Evolutionary conservation across 2,113 vertebrate genomes (phyloP).

Genomic region (Oceanites oceanicus): DNA sequence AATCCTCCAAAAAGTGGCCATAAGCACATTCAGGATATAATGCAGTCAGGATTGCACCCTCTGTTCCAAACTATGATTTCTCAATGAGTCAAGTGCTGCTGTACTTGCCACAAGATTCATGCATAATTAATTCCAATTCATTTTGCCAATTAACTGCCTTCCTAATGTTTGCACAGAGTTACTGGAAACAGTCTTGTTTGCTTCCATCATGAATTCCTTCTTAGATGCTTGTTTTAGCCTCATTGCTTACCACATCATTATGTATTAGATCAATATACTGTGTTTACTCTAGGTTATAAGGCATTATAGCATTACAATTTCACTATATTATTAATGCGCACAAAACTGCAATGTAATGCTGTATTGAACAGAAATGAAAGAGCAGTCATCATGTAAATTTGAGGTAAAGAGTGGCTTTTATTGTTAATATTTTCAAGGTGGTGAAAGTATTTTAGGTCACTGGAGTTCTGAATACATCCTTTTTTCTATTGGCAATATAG

Average conservation of each 20-base stretch:
- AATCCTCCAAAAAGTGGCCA: not conserved
- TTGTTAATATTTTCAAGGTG: not conserved
- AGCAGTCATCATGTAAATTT: not conserved
- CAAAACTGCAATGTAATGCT: not conserved
- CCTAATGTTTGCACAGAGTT: not conserved
- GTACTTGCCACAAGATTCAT: not conserved
- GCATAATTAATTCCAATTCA: constrained; percentile 29
- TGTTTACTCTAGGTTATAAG: not conserved
- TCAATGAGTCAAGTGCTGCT: not conserved
- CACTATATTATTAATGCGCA: not conserved
- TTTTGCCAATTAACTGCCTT: constrained; percentile 32
- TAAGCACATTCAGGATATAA: not conserved
- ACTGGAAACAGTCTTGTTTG: not conserved
- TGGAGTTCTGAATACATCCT: not conserved
- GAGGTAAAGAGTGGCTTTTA: not conserved
- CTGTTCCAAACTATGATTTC: not conserved
- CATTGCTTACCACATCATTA: not conserved
- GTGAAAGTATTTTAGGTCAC: not conserved
- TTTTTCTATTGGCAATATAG: not conserved
- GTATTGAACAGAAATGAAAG: not conserved
- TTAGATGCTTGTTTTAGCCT: not conserved
- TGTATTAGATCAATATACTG: not conserved
- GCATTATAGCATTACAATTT: not conserved
- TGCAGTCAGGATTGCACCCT: not conserved
- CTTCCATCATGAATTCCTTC: not conserved